These are phyloP conservation scores for Andrena trimmerana DNA, from an alignment of 2,888 invertebrate species.

Conservation along the genomic window DNA sequence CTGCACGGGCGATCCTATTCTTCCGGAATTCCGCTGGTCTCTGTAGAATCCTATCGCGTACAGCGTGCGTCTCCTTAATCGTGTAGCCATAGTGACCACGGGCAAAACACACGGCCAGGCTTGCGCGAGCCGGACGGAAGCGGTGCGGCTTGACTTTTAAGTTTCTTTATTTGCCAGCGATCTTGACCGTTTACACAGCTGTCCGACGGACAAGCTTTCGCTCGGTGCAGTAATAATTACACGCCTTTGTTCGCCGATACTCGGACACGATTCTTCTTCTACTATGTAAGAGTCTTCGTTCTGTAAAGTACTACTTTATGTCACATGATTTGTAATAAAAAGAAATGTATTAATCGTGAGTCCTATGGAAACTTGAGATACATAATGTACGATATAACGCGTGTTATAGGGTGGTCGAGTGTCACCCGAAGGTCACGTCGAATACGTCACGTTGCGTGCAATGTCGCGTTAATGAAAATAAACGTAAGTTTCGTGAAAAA, in stretches of 20 bases:
- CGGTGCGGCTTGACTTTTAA: slow-evolving; percentile 2
- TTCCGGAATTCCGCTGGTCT: not conserved
- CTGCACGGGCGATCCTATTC: not conserved
- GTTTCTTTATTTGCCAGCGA: slow-evolving; percentile 9
- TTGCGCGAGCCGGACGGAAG: slow-evolving; percentile 52
- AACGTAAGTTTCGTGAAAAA: too few relatives aligned
- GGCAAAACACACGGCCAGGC: slow-evolving; percentile 62
- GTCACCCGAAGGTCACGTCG: too few relatives aligned
- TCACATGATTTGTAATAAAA: slow-evolving; percentile 22
- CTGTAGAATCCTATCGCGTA: not conserved
- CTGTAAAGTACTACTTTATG: slow-evolving; percentile 13
- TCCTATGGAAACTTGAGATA: not conserved
- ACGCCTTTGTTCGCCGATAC: not conserved
- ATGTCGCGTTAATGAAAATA: too few relatives aligned
- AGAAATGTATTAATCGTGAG: not conserved
- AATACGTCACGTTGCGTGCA: too few relatives aligned
- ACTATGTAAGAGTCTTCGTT: slow-evolving; percentile 11
- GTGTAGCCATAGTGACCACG: slow-evolving; percentile 66
- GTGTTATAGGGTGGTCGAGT: too few relatives aligned
- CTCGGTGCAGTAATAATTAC: not conserved
- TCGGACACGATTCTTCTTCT: not conserved
- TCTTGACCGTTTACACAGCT: not conserved
- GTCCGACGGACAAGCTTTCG: not conserved
- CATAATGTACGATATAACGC: too few relatives aligned
- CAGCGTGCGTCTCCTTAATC: slow-evolving; percentile 4